Base-by-base conservation (phyloP, 1,140 invertebrate genomes). In the Branchinecta lynchi region DNA sequence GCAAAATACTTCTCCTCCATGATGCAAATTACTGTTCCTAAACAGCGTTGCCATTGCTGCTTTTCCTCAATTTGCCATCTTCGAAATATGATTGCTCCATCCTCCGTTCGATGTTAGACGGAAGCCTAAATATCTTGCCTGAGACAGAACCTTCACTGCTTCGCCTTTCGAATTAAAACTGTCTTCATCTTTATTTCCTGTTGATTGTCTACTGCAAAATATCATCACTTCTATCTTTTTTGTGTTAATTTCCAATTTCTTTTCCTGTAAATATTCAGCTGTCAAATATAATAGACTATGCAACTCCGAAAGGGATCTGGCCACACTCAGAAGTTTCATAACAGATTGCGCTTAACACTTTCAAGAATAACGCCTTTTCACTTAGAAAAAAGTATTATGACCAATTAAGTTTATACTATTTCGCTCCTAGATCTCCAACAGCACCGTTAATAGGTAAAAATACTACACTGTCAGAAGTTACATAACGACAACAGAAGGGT, bases 141-240 rank as follows among this genome's bases (percentile, higher is more conserved):
- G 46, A 51, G 46, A 51, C 9, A 51, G 9, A 51, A 51, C 46
- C 46, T 51, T 51, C 46, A 51, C 46, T 9, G 46, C 46, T 51
- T 51, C 46, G n/a, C 46, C 46, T 9, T 51, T 51, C 46, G n/a
- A 51, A 51, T 51, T 9, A 51, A 51, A 51, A 51, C 46, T 51
- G 9, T 51, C 46, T 51, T 51, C 46, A 51, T 51, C 46, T 51
- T 51, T 51, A 51, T 51, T 51, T 51, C 46, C 46, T 51, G 46
- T 51, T 51, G 46, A 51, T 51, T 51, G 46, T 51, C 46, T 51
- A 51, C 46, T 9, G 46, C 46, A 51, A 51, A 51, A 51, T 9
- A 51, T 51, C 46, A 51, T 51, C 46, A 51, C 46, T n/a, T 51
- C 46, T 51, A n/a, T 51, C 46, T 51, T 51, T 51, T 51, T 51